These are phyloP conservation scores for Cheirogaleus medius DNA, from an alignment of 2,113 vertebrate species.

Conservation along the genomic window DNA sequence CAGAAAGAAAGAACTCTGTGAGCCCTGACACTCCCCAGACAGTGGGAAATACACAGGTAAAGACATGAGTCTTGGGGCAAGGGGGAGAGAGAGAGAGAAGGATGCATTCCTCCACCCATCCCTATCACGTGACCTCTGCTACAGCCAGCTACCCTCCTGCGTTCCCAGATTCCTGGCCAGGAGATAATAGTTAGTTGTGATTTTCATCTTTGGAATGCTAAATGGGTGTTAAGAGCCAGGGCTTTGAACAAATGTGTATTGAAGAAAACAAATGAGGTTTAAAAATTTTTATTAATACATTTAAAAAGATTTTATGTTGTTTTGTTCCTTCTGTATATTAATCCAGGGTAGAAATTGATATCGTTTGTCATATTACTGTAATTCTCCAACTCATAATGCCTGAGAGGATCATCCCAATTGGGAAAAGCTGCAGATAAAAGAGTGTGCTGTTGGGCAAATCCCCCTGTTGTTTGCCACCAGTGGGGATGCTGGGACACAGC, in stretches of 20 bases:
- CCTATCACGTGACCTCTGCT: neutral
- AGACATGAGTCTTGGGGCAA: neutral
- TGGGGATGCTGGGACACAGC: neutral
- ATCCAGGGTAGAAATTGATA: neutral
- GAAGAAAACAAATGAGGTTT: neutral
- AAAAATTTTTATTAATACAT: neutral
- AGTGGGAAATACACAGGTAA: neutral
- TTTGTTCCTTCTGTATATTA: neutral
- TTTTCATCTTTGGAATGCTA: neutral
- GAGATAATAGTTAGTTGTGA: neutral
- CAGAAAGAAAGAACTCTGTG: neutral
- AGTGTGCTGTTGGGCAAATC: neutral
- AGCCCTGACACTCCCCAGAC: neutral
- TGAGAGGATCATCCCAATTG: rapidly evolving
- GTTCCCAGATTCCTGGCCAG: neutral
- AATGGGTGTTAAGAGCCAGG: neutral
- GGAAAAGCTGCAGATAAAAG: neutral
- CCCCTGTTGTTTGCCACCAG: neutral
- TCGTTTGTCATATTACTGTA: rapidly evolving
- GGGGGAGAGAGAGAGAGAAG: neutral
- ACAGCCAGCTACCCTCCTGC: too few species aligned
- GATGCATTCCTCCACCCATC: neutral
- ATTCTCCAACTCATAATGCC: neutral
- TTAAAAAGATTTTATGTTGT: neutral
- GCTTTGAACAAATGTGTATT: neutral